Base-by-base conservation (phyloP, 2,888 invertebrate genomes). In the Sepiola atlantica region DNA sequence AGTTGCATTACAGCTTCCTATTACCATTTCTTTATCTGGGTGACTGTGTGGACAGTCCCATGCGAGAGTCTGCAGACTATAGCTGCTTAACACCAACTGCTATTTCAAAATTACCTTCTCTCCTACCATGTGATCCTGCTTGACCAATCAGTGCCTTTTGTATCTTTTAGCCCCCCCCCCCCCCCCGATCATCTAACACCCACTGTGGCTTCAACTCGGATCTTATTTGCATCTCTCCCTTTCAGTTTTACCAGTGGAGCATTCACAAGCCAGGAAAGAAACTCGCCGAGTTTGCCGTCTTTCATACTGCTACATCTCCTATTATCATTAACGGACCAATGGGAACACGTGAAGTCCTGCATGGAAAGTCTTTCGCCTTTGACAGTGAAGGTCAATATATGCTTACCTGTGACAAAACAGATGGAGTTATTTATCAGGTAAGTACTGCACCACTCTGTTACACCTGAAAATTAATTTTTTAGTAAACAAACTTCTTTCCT, bases 381-480 rank as follows among this genome's bases (percentile, higher is more conserved):
- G 97, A 98, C 95, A 96, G 97, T 35, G 97, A 97, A 94, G 97
- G 97, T 10, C 96, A 97, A 91, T 97, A 98, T 96, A 96, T 98
- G 20, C 96, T 98, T 45, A 97, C 97, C 12, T 97, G 97, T 96
- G 97, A 97, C 54, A 96, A 97, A 54, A 95, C 95, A 90, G 97
- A 97, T 77, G 97, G 97, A 28, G 95, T 97, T 90, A 97, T 98
- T 35, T 97, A 97, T 95, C 97, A 97, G 97, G 98, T 98, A 95
- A 95, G 92, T 54, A 35, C 6, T 45, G 18, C 21, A 91, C 24
- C 12, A 32, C 28, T 14, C 6, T 35, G 16, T 18, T 61, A n/a
- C n/a, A n/a, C n/a, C n/a, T n/a, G n/a, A n/a, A n/a, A n/a, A n/a
- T n/a, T n/a, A n/a, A n/a, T n/a, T n/a, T n/a, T n/a, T n/a, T n/a